Conservation (phyloP, 2,888 invertebrate species). For the Dasysyrphus tricinctus region DNA sequence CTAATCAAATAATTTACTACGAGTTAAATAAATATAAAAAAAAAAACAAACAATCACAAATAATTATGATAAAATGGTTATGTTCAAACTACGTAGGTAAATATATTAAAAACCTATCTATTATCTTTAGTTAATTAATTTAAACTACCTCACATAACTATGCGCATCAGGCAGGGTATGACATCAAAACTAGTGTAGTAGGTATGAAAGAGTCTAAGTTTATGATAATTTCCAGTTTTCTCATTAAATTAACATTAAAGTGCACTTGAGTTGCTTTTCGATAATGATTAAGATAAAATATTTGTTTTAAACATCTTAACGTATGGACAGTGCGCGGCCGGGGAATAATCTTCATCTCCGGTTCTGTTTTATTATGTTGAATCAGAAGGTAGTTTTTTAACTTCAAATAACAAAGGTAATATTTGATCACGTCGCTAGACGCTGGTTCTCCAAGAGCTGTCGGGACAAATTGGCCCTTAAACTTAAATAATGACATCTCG, state of each 20-base stretch:
- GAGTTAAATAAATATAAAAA: neutral
- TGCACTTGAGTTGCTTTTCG: neutral
- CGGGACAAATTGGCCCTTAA: too few species aligned
- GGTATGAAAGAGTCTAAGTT: neutral
- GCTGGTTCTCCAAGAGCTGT: too few species aligned
- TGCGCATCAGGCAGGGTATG: neutral
- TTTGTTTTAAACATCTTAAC: neutral
- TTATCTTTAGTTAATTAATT: neutral
- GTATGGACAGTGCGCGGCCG: neutral
- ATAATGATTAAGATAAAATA: neutral
- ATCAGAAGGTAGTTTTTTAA: neutral
- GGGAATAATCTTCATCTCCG: neutral
- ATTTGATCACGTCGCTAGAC: too few species aligned
- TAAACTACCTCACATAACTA: neutral
- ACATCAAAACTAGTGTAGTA: neutral
- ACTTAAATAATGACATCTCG: too few species aligned
- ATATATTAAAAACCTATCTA: neutral
- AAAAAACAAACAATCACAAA: neutral
- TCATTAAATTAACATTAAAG: slow-evolving; percentile 2
- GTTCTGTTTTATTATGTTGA: neutral
- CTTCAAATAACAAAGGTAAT: too few species aligned
- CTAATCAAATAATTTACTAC: neutral
- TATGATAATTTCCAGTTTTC: neutral
- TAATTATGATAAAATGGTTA: neutral
- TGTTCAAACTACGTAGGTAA: neutral